Percentiles rank a stretch among this genome's conserved stretches.
Conservation (phyloP, 2,888 invertebrate genomes). For the Amphiduros pacificus region DNA sequence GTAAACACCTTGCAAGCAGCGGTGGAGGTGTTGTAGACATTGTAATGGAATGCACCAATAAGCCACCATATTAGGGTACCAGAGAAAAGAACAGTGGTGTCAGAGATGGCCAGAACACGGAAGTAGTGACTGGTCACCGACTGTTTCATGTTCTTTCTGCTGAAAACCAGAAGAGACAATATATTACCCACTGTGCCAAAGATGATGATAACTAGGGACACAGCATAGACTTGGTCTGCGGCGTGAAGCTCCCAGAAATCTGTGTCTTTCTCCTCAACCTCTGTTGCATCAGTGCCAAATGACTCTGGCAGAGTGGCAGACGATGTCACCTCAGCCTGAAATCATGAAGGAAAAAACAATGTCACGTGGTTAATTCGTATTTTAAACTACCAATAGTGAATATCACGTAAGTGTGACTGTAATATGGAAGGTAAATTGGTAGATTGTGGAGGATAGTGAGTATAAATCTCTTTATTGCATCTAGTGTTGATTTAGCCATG, state of each 20-base stretch:
- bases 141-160: neutral
- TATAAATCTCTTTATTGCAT: too few species aligned
- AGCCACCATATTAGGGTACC: neutral
- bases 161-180: neutral
- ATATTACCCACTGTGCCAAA: neutral
- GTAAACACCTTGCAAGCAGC: neutral
- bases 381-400: too few species aligned
- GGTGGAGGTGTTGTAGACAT: neutral
- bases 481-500: too few species aligned
- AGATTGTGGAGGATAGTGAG: too few species aligned
- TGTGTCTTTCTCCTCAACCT: too few species aligned
- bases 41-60: neutral
- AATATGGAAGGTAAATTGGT: too few species aligned
- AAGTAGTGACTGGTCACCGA: neutral
- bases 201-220: neutral
- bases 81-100: neutral
- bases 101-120: neutral
- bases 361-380: too few species aligned
- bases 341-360: too few species aligned
- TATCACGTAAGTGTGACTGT: too few species aligned
- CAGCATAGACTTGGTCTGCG: neutral
- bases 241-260: neutral
- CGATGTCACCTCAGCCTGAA: too few species aligned
- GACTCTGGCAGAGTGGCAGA: too few species aligned
- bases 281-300: too few species aligned